Evolutionary conservation across 2,113 vertebrate genomes (phyloP).

Genomic region (Phycodurus eques): DNA sequence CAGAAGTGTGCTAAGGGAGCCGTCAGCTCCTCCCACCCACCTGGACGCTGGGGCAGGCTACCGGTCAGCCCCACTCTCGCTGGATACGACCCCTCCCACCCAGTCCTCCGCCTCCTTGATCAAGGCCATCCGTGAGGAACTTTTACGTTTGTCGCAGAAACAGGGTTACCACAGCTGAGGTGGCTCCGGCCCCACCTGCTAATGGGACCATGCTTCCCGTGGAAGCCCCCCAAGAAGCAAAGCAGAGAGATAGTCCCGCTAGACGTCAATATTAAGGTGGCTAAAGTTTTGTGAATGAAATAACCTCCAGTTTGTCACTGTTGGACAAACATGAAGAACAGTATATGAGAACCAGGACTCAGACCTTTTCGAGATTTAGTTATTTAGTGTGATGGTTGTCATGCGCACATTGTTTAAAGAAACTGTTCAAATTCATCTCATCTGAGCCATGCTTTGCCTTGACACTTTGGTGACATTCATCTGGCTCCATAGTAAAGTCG

Average conservation of each 20-base stretch:
- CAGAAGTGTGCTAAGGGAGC: constrained; percentile 81
- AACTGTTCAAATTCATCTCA: constrained; percentile 17
- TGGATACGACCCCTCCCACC: constrained; percentile 83
- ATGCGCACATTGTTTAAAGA: constrained; percentile 11
- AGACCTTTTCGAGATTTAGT: constrained; percentile 16
- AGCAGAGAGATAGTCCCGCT: constrained; percentile 51
- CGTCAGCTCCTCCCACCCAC: constrained; percentile 79
- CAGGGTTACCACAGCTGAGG: constrained; percentile 95
- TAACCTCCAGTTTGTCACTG: constrained; percentile 12
- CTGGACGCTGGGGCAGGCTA: constrained; percentile 79
- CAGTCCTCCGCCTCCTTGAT: constrained; percentile 97
- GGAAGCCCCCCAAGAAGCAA: constrained; percentile 55
- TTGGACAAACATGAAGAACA: constrained; percentile 11
- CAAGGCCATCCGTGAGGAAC: constrained; percentile 97
- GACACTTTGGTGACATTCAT: constrained; percentile 41
- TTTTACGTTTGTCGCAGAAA: constrained; percentile 95
- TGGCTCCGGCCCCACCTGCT: constrained; percentile 26
- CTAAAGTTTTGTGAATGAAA: constrained; percentile 1
- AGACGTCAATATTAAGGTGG: constrained; percentile 23
- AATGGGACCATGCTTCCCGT: constrained; percentile 63
- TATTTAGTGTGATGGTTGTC: constrained; percentile 21
- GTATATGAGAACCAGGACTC: constrained; percentile 14
- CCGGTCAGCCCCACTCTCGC: constrained; percentile 76
- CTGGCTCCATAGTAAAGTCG: constrained; percentile 22
- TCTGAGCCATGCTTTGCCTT: constrained; percentile 62